Conservation (phyloP, 2,888 invertebrate species). For the Bedellia somnulentella region DNA sequence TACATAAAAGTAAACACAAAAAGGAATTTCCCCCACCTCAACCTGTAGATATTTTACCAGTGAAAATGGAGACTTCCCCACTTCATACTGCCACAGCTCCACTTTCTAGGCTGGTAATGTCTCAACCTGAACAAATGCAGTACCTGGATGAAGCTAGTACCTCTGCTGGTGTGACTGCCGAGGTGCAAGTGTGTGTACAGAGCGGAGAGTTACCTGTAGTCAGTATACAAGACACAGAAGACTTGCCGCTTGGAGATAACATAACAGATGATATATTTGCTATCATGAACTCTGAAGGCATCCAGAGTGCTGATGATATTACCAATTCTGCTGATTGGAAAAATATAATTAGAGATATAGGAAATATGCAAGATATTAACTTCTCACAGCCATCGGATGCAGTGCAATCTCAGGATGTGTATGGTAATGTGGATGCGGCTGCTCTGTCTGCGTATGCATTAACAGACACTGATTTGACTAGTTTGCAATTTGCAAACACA, state of each 20-base stretch:
- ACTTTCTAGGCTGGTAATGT: constrained; percentile 38
- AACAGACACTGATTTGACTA: constrained; percentile 32
- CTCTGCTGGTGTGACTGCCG: constrained; percentile 28
- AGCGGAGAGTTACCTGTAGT: constrained; percentile 52
- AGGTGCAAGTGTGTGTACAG: constrained; percentile 46
- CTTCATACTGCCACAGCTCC: constrained; percentile 36
- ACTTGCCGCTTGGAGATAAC: constrained; percentile 45
- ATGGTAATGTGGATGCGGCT: constrained; percentile 23
- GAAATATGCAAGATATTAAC: constrained; percentile 48
- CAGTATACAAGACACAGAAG: constrained; percentile 54
- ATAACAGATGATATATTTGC: constrained; percentile 52
- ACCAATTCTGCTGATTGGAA: constrained; percentile 52
- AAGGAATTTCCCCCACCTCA: constrained; percentile 34
- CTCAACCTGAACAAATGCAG: constrained; percentile 37
- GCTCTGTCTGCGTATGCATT: constrained; percentile 26
- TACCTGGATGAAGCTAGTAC: constrained; percentile 37
- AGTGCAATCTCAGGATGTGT: constrained; percentile 31
- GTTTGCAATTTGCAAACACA: constrained; percentile 36
- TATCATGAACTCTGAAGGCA: constrained; percentile 56
- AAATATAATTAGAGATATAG: constrained; percentile 51
- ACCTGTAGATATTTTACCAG: constrained; percentile 30
- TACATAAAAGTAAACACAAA: constrained; percentile 37
- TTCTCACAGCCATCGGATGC: constrained; percentile 35
- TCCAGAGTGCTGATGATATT: constrained; percentile 50
- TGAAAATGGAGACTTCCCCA: constrained; percentile 36